Evolutionary conservation across 37 sponge, comb jelly and placozoan species (phyloP).

Genomic region (Eunapius fragilis): DNA sequence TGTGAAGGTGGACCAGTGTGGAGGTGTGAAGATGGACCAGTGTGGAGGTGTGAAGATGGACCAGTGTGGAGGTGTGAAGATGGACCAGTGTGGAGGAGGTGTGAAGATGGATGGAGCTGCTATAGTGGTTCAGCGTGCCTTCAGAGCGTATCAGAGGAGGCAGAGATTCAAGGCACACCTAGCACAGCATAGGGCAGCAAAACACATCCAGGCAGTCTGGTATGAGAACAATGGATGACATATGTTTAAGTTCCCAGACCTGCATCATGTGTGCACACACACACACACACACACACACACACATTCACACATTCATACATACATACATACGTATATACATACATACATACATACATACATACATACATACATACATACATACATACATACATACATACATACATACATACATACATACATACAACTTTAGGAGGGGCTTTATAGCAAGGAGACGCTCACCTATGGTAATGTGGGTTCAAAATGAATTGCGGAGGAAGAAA

Average conservation of each 20-base stretch:
- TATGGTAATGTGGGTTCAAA: constrained; percentile 5
- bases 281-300: background rate
- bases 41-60: background rate
- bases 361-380: too few relatives aligned
- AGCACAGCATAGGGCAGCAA: constrained; percentile 31
- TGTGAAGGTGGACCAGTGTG: too few relatives aligned
- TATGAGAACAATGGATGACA: constrained; percentile 1
- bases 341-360: too few relatives aligned
- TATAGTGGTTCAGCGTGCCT: constrained; percentile 20
- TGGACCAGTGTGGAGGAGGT: background rate
- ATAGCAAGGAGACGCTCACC: constrained; percentile 20
- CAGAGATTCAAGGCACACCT: background rate
- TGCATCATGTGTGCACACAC: too few relatives aligned
- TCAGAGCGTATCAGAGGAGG: constrained; percentile 21
- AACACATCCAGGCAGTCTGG: constrained; percentile 62
- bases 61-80: background rate
- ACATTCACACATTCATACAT: too few relatives aligned
- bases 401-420: background rate
- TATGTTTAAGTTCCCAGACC: background rate
- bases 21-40: background rate
- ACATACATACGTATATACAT: too few relatives aligned
- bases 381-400: too few relatives aligned
- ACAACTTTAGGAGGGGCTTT: constrained; percentile 50
- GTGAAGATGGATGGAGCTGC: constrained; percentile 13
- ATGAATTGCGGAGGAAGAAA: constrained; percentile 42